A percentile compares a stretch with the other conserved stretches of the same genome.
Evolutionary conservation across 1,140 invertebrate species (phyloP).

Genomic region (Apolygus lucorum): DNA sequence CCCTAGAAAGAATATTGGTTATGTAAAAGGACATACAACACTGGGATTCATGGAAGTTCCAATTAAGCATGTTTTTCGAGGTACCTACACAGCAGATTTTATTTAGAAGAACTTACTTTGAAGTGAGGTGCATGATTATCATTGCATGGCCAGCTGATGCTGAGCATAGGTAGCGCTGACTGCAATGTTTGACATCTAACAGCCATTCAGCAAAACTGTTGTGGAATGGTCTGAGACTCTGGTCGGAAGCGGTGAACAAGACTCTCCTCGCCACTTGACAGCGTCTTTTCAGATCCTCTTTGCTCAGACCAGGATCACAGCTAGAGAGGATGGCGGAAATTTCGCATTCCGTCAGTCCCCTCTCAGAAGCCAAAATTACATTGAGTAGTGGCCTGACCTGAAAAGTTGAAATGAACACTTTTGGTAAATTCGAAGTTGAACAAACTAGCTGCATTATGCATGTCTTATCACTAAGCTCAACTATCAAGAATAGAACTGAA

Average conservation of each 20-base stretch:
- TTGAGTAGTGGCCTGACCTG: slow-evolving; percentile 71
- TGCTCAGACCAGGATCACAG: slow-evolving; percentile 65
- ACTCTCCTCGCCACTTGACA: slow-evolving; percentile 68
- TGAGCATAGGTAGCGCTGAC: slow-evolving; percentile 83
- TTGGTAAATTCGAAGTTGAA: background rate
- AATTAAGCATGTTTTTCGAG: slow-evolving; percentile 38
- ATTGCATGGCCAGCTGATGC: slow-evolving; percentile 80
- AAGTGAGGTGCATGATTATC: slow-evolving; percentile 73
- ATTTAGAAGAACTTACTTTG: slow-evolving; percentile 40
- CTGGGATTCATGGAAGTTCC: too few relatives aligned
- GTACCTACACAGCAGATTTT: slow-evolving; percentile 41
- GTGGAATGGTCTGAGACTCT: slow-evolving; percentile 65
- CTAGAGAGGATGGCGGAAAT: slow-evolving; percentile 73
- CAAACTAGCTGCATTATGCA: background rate
- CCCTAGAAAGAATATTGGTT: slow-evolving; percentile 35
- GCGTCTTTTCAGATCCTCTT: slow-evolving; percentile 76
- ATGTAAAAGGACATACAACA: too few relatives aligned
- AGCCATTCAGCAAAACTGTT: slow-evolving; percentile 91
- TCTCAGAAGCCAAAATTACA: slow-evolving; percentile 75
- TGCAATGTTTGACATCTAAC: slow-evolving; percentile 92
- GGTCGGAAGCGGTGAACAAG: slow-evolving; percentile 48
- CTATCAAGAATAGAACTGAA: background rate
- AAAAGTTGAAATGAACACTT: background rate
- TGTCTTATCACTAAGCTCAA: background rate
- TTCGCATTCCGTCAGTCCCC: slow-evolving; percentile 70